Conservation (phyloP, 92 coral and sea anemone genomes). For the Meandrina meandrites region DNA sequence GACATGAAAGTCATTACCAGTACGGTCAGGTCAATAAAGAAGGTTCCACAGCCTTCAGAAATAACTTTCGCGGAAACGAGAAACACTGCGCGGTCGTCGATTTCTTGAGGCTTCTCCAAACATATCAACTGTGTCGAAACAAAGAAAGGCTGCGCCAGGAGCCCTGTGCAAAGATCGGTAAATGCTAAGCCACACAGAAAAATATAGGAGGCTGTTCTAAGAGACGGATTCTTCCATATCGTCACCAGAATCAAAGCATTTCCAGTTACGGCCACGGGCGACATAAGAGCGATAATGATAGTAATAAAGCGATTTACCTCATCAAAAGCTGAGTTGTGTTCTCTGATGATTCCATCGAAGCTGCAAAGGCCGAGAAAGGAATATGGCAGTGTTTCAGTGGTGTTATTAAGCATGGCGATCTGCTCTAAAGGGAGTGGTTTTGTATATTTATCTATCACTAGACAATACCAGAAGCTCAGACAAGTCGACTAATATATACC, state of each 20-base stretch:
- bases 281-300: conserved; percentile 4
- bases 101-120: neutral
- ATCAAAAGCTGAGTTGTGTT: neutral
- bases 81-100: neutral
- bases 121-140: neutral
- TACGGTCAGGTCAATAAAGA: neutral
- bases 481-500: neutral
- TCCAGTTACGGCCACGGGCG: conserved; percentile 34
- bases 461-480: neutral
- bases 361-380: neutral
- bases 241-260: conserved; percentile 41
- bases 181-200: conserved; percentile 45
- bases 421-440: neutral
- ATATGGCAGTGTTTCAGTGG: neutral
- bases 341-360: conserved; percentile 4
- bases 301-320: neutral
- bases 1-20: conserved; percentile 13
- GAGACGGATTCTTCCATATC: conserved; percentile 31
- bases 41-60: neutral
- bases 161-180: conserved; percentile 41
- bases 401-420: neutral
- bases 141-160: conserved; percentile 32
- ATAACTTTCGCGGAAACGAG: neutral
- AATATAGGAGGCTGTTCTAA: conserved; percentile 35
- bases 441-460: neutral